phyloP scores from a whole-genome alignment of 2,113 vertebrate species.

The Malurus alboscapulatus region DNA sequence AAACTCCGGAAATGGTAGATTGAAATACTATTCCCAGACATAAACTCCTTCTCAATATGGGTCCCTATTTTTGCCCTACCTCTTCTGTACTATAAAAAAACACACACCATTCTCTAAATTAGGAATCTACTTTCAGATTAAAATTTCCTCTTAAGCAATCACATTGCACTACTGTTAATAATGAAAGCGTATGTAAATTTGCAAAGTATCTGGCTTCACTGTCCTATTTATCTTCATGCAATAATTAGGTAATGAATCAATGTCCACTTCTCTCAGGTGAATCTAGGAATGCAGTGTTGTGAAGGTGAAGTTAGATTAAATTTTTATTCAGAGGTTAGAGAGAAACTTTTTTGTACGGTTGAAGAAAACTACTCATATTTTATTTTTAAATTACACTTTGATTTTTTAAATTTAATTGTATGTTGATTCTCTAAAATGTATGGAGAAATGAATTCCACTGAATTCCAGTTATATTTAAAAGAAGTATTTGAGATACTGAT shows the following conservation, averaged over 20 bases:
- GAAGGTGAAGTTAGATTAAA: background rate
- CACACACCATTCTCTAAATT: accelerated
- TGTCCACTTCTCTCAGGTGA: background rate
- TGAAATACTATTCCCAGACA: background rate
- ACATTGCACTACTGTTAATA: background rate
- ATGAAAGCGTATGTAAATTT: background rate
- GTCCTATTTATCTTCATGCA: background rate
- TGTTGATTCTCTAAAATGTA: background rate
- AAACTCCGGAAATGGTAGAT: background rate
- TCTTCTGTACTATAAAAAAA: background rate
- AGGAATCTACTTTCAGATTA: background rate
- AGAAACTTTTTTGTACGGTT: background rate
- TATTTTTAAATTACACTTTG: background rate
- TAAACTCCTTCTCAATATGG: background rate
- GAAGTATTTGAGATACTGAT: background rate
- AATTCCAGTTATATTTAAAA: background rate
- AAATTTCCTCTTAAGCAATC: background rate
- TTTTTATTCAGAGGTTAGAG: background rate
- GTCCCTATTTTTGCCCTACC: background rate
- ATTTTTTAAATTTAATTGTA: background rate
- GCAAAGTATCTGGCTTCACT: background rate
- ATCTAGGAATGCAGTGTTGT: background rate
- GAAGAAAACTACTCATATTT: background rate
- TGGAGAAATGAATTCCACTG: background rate
- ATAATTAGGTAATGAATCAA: background rate